These are phyloP conservation scores for Toxotes chatareus DNA, from an alignment of 2,113 vertebrate genomes.

Conservation along the genomic window DNA sequence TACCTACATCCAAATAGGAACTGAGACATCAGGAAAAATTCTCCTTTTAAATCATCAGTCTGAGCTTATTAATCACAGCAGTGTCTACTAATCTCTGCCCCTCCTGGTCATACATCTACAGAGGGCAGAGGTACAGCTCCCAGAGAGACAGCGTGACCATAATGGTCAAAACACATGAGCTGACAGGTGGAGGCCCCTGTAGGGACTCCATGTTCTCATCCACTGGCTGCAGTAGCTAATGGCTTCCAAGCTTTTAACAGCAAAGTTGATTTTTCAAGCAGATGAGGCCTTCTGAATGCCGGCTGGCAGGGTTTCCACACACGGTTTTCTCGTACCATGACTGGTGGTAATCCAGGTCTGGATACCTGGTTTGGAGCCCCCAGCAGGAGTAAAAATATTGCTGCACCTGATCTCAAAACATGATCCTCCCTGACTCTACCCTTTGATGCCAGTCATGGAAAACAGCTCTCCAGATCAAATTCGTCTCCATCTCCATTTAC, in stretches of 20 bases:
- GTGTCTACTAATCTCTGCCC: conserved; percentile 30
- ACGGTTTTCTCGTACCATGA: background rate
- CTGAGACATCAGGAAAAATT: conserved; percentile 44
- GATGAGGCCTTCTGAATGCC: background rate
- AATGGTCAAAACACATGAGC: conserved; percentile 72
- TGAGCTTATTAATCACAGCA: conserved; percentile 53
- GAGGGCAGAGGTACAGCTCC: conserved; percentile 17
- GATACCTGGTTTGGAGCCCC: conserved; percentile 4
- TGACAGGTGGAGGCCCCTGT: conserved; percentile 59
- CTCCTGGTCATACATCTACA: conserved; percentile 36
- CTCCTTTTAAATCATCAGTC: conserved; percentile 22
- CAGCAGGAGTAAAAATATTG: background rate
- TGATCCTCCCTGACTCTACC: too few species aligned
- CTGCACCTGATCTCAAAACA: conserved; percentile 16
- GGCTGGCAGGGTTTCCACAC: background rate
- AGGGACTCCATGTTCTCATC: conserved; percentile 26
- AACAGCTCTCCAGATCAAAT: background rate
- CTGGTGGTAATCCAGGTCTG: conserved; percentile 4
- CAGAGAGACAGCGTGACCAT: conserved; percentile 17
- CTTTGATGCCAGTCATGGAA: background rate
- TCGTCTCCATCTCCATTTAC: background rate
- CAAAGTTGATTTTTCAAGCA: background rate
- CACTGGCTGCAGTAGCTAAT: background rate
- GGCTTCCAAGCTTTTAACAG: background rate
- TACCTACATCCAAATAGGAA: conserved; percentile 38